Conservation (phyloP, 2,888 invertebrate genomes). For the Volucella bombylans region DNA sequence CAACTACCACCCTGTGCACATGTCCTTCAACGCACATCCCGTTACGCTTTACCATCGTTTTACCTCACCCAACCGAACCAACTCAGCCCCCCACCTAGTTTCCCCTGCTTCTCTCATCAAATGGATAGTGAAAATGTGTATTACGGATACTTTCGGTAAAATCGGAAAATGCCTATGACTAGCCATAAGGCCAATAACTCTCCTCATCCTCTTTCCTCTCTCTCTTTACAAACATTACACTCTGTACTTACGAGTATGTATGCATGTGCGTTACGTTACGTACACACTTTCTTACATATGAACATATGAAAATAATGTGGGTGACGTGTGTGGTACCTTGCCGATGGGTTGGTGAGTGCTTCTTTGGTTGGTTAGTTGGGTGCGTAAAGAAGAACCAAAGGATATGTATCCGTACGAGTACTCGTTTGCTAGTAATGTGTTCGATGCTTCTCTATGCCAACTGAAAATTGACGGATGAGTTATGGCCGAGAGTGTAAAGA, state of each 20-base stretch:
- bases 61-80: too few relatives aligned
- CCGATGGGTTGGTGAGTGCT: too few relatives aligned
- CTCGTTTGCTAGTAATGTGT: slow-evolving; percentile 37
- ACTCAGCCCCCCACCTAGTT: too few relatives aligned
- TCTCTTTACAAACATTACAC: slow-evolving; percentile 29
- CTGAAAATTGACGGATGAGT: slow-evolving; percentile 83
- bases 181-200: slow-evolving; percentile 73
- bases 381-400: slow-evolving; percentile 49
- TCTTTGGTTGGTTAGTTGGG: not conserved
- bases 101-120: slow-evolving; percentile 25
- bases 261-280: slow-evolving; percentile 6
- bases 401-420: not conserved
- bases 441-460: slow-evolving; percentile 50
- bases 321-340: slow-evolving; percentile 1
- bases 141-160: slow-evolving; percentile 62
- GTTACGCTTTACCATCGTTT: slow-evolving; percentile 13
- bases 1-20: slow-evolving; percentile 7
- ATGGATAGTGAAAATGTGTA: slow-evolving; percentile 71
- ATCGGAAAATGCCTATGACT: slow-evolving; percentile 73
- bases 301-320: not conserved
- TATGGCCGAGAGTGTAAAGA: slow-evolving; percentile 77
- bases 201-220: slow-evolving; percentile 1
- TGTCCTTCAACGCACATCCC: slow-evolving; percentile 64
- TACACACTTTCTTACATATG: too few relatives aligned
- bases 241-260: slow-evolving; percentile 34